Base-by-base conservation (phyloP, 2,888 invertebrate species). In the Elysia crispata region DNA sequence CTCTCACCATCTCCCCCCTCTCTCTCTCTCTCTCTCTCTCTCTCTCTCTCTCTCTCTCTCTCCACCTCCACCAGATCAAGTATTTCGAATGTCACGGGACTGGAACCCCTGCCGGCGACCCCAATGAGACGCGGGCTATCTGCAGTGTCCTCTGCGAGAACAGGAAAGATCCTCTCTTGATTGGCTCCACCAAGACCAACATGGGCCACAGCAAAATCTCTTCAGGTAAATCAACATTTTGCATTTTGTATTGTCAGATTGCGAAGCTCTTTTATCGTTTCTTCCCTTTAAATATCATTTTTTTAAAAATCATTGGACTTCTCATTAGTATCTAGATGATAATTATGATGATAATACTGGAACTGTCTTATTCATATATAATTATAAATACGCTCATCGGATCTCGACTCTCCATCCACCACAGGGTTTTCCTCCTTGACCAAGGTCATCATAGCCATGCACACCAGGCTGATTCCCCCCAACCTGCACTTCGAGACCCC, bases 1-100 rank as follows among this genome's bases (percentile, higher is more conserved):
- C n/a, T n/a, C n/a, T n/a, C n/a, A n/a, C n/a, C n/a, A n/a, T n/a
- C n/a, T n/a, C n/a, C n/a, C n/a, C n/a, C n/a, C n/a, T n/a, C n/a
- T n/a, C n/a, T n/a, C n/a, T n/a, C n/a, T n/a, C n/a, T n/a, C n/a
- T n/a, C n/a, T n/a, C n/a, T n/a, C n/a, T n/a, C n/a, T n/a, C n/a
- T n/a, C n/a, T n/a, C n/a, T n/a, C n/a, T n/a, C n/a, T n/a, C 41
- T 41, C 3, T 41, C 5, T 11, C 41, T 11, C 3, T 11, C 41
- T 41, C 3, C 41, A 41, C 41, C 41, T 6, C 11, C 41, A 41
- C 41, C 95, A 96, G 77, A 96, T 99, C 0, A 94, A 93, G 3
- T 99, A 98, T 92, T 96, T 99, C 0, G 99, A 99, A 93, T 98
- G 98, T 76, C 99, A 99, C 92, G 99, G 99, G 78, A 99, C 99